These are phyloP conservation scores for Aphodius granarius DNA, from an alignment of 2,888 invertebrate species.

Conservation along the genomic window DNA sequence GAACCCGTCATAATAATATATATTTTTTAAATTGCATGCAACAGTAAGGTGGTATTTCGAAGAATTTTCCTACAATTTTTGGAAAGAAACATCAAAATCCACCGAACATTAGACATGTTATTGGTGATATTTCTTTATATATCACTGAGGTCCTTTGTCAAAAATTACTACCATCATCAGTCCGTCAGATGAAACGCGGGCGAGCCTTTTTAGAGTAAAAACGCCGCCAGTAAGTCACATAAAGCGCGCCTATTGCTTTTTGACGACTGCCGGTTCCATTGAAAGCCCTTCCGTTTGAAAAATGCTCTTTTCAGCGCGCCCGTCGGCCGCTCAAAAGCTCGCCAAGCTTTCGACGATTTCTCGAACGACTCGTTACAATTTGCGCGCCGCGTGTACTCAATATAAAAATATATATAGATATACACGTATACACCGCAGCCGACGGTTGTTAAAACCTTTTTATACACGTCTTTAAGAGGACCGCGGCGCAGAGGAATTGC, in stretches of 20 bases:
- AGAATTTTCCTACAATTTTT: no score
- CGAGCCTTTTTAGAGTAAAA: background rate
- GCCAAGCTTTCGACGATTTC: background rate
- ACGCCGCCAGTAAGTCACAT: background rate
- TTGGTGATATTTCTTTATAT: background rate
- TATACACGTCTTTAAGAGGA: slow-evolving; percentile 6
- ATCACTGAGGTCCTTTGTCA: background rate
- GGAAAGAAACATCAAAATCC: no score
- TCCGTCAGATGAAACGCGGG: background rate
- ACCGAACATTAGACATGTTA: no score
- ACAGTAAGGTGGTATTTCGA: no score
- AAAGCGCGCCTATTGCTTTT: background rate
- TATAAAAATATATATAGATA: no score
- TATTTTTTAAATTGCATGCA: no score
- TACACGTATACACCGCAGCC: no score
- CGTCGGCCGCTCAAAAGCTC: background rate
- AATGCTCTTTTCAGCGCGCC: slow-evolving; percentile 6
- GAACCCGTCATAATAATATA: no score
- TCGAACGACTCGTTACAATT: background rate
- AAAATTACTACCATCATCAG: background rate
- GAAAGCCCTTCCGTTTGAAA: background rate
- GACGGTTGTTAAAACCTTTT: slow-evolving; percentile 12
- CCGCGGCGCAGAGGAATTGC: slow-evolving; percentile 5
- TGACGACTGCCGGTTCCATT: background rate
- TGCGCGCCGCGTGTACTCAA: background rate